A percentile compares a stretch with the other conserved stretches of the same genome.
These are phyloP conservation scores for Trichonephila clavata DNA, from an alignment of 1,140 invertebrate genomes.

Conservation along the genomic window DNA sequence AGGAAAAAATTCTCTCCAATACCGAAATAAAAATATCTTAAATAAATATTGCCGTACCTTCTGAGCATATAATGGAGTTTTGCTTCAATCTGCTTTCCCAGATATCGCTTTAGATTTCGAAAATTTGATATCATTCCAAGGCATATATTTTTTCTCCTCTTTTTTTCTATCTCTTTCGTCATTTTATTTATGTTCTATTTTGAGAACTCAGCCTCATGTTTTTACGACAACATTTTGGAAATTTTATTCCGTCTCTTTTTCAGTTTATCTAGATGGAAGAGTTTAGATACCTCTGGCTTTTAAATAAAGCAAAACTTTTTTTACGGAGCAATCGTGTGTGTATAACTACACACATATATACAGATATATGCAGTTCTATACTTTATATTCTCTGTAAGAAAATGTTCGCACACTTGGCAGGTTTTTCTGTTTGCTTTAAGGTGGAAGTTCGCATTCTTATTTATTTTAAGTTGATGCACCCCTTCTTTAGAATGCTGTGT, in stretches of 20 bases:
- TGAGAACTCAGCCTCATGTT: slow-evolving; percentile 51
- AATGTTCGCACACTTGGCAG: slow-evolving; percentile 8
- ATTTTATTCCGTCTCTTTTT: slow-evolving; percentile 49
- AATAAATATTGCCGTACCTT: slow-evolving; percentile 68
- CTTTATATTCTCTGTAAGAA: background rate
- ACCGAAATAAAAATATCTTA: slow-evolving; percentile 53
- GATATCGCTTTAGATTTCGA: slow-evolving; percentile 66
- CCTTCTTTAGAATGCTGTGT: background rate
- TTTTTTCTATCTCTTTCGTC: background rate
- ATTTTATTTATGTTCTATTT: slow-evolving; percentile 71
- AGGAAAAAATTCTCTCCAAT: background rate
- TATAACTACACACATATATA: slow-evolving; percentile 36
- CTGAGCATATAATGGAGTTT: slow-evolving; percentile 61
- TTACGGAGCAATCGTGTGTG: slow-evolving; percentile 14
- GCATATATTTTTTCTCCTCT: background rate
- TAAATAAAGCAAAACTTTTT: slow-evolving; percentile 72
- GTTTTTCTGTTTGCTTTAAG: slow-evolving; percentile 53
- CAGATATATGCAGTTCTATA: background rate
- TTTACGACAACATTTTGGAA: slow-evolving; percentile 54
- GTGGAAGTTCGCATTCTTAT: slow-evolving; percentile 51
- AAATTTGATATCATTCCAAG: slow-evolving; percentile 73
- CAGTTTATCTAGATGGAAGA: slow-evolving; percentile 49
- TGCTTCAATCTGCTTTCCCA: slow-evolving; percentile 58
- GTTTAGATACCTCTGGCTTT: slow-evolving; percentile 47
- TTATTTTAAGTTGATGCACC: slow-evolving; percentile 17